Percentiles rank a stretch among this genome's conserved stretches.
Evolutionary conservation across 2,888 invertebrate species (phyloP).

Genomic region (Drosophila melanosoma): DNA sequence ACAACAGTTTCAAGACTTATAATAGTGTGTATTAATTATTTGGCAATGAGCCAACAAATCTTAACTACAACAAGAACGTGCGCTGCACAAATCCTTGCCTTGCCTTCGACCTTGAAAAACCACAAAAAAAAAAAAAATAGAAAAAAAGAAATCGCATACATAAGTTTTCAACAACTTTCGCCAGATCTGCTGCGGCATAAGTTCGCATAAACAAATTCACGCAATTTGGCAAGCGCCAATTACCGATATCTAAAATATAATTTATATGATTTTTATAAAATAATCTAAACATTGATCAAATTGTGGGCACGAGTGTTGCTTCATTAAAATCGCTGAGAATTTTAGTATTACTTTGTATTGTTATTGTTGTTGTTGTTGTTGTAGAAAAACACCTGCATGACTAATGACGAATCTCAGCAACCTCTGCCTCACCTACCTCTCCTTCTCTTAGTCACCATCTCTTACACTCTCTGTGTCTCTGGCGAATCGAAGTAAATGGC

Average conservation of each 20-base stretch:
- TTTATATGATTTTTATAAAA: slow-evolving; percentile 49
- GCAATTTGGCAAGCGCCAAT: slow-evolving; percentile 48
- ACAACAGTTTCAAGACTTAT: slow-evolving; percentile 49
- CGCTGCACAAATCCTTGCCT: slow-evolving; percentile 57
- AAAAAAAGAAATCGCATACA: slow-evolving; percentile 12
- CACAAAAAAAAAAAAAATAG: not conserved
- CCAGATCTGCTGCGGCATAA: slow-evolving; percentile 53
- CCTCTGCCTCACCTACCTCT: not conserved
- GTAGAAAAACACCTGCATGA: slow-evolving; percentile 67
- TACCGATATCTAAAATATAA: slow-evolving; percentile 52
- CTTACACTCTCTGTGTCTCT: not conserved
- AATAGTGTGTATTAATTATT: slow-evolving; percentile 56
- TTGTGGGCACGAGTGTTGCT: slow-evolving; percentile 12
- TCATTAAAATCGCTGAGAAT: not conserved
- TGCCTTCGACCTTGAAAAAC: slow-evolving; percentile 53
- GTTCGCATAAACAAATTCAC: slow-evolving; percentile 63
- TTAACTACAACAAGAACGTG: slow-evolving; percentile 46
- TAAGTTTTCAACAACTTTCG: slow-evolving; percentile 55
- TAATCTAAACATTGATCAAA: slow-evolving; percentile 36
- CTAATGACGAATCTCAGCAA: slow-evolving; percentile 29
- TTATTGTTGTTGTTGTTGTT: not conserved
- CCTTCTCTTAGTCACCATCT: not conserved
- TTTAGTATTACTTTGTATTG: not conserved
- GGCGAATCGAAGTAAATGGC: slow-evolving; percentile 32
- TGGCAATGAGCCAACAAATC: slow-evolving; percentile 51